Percentiles rank a stretch among this genome's conserved stretches.
Conservation (phyloP, 2,113 vertebrate species). For the Elgaria multicarinata region DNA sequence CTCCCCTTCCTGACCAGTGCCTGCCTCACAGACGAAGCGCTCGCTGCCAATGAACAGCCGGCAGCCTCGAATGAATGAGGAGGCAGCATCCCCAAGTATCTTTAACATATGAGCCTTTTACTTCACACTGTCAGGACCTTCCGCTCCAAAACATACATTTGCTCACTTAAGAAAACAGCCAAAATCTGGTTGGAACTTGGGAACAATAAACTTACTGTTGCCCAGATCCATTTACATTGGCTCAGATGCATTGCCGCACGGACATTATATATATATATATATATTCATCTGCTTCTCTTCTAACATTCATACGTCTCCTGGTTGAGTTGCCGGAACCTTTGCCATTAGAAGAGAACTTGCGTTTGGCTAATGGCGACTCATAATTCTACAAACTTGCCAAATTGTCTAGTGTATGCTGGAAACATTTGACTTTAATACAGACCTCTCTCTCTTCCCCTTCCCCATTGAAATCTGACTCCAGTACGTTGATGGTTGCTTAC, state of each 20-base stretch:
- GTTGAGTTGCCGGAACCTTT: neutral
- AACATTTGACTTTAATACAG: too few species aligned
- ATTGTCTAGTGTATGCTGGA: neutral
- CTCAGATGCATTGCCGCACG: neutral
- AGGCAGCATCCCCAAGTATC: neutral
- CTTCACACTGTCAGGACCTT: neutral
- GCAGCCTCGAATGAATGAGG: neutral
- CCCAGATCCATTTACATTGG: constrained; percentile 15
- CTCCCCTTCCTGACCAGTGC: too few species aligned
- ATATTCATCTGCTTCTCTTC: neutral
- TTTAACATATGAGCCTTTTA: neutral
- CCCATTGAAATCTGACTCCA: neutral
- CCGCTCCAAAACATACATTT: constrained; percentile 25
- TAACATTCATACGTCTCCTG: neutral
- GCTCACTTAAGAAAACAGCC: neutral
- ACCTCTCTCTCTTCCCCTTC: neutral
- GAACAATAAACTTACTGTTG: neutral
- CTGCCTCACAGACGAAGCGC: neutral
- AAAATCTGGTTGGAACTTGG: neutral
- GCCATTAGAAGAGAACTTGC: neutral
- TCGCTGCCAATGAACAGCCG: neutral
- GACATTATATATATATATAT: neutral
- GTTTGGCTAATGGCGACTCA: neutral
- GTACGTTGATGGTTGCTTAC: neutral
- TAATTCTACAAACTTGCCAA: neutral